Base-by-base conservation (phyloP, 2,113 vertebrate genomes). In the Parus major region DNA sequence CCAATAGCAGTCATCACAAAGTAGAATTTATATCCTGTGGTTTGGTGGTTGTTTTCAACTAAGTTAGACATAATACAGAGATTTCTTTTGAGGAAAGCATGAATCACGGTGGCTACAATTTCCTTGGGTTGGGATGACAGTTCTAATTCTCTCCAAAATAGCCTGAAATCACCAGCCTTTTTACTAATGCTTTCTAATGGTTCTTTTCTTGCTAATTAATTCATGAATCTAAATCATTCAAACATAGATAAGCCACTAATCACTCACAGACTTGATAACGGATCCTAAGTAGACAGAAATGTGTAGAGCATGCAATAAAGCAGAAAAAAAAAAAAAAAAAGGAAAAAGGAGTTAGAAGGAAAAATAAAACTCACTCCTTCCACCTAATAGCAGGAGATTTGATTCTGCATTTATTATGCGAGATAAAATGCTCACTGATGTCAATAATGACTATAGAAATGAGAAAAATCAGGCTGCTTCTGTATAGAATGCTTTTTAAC, bases 221-320 rank as follows among this genome's bases (percentile, higher is more conserved):
- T 92, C 79, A 93, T 75, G 44, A 72, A 83, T 92, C 72, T 84
- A 86, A 93, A 96, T 90, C 71, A 76, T 77, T 97, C 85, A 93
- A 84, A 93, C 65, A 71, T 5, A 93, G 82, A 81, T 92, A 88
- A 94, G 56, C 52, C 86, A 77, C 47, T 96, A 94, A 90, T 93
- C 79, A 64, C 49, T 86, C 1, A 1, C 41, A 81, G 88, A 71
- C 60, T 92, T 91, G 84, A 90, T 92, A 96, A 90, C 16, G 0
- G 35, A 63, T 76, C 33, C 60, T 85, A 82, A 97, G 82, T 36
- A 89, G 93, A 82, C 23, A 80, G 85, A 71, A 88, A 92, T 72
- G 47, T 16, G 2, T 39, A 50, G 36, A 85, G 42, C 17, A 76
- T 69, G 59, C 29, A 92, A 41, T 53, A 91, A 93, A 31, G 21